Percentiles rank a stretch among this genome's conserved stretches.
These are phyloP conservation scores for Halesus radiatus DNA, from an alignment of 1,140 invertebrate species.

Conservation along the genomic window DNA sequence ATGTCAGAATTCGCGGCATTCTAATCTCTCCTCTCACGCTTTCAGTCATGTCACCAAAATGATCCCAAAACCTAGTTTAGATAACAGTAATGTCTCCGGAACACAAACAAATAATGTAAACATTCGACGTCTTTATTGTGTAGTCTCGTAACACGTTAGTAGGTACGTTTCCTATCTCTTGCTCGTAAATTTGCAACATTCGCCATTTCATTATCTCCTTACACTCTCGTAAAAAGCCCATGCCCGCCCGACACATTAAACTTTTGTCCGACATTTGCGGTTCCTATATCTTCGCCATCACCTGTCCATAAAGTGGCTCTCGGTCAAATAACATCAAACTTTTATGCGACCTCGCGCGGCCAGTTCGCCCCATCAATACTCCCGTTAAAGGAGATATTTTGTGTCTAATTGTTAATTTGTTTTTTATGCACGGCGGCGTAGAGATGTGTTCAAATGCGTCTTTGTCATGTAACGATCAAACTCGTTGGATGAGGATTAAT, in stretches of 20 bases:
- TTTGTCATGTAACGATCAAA: background rate
- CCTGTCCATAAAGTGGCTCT: conserved; percentile 24
- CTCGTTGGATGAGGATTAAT: too few relatives aligned
- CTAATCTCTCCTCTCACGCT: too few relatives aligned
- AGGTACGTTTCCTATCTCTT: conserved; percentile 5
- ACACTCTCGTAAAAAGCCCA: conserved; percentile 24
- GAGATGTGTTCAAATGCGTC: background rate
- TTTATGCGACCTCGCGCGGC: conserved; percentile 20
- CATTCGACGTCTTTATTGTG: conserved; percentile 15
- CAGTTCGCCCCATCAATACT: conserved; percentile 22
- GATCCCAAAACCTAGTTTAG: too few relatives aligned
- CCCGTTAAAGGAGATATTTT: background rate
- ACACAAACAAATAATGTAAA: conserved; percentile 4
- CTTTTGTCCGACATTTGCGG: conserved; percentile 19
- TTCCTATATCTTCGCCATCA: conserved; percentile 26
- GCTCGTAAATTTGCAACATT: conserved; percentile 15
- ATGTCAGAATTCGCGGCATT: too few relatives aligned
- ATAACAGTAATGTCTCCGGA: too few relatives aligned
- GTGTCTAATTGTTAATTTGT: background rate
- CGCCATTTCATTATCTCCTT: conserved; percentile 33
- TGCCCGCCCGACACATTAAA: conserved; percentile 16
- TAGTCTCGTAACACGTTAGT: conserved; percentile 9
- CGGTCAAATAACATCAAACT: conserved; percentile 27
- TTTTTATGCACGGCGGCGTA: background rate
- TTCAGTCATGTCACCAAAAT: too few relatives aligned